Evolutionary conservation across 2,113 vertebrate species (phyloP).

Genomic region (Cyanoramphus novaezelandiae): DNA sequence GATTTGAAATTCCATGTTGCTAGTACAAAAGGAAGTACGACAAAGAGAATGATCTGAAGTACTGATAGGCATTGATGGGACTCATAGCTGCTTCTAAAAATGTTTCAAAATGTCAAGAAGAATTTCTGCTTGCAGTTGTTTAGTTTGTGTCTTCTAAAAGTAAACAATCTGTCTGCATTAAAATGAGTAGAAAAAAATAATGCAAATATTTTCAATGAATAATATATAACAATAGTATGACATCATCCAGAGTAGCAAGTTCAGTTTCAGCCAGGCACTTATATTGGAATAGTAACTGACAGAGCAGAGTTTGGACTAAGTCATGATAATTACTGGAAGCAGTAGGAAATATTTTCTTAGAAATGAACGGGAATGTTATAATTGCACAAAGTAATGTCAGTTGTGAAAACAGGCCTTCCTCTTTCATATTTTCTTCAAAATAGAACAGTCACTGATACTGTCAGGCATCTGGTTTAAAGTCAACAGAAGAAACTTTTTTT

Average conservation of each 20-base stretch:
- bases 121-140: not conserved
- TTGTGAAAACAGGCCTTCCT: not conserved
- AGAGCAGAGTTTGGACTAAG: not conserved
- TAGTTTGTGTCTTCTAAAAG: not conserved
- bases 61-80: not conserved
- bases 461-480: not conserved
- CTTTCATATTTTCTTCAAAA: not conserved
- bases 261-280: not conserved
- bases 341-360: not conserved
- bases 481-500: not conserved
- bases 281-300: not conserved
- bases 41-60: not conserved
- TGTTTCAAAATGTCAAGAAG: not conserved
- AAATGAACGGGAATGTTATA: not conserved
- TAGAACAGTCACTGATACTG: not conserved
- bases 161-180: not conserved
- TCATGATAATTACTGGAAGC: not conserved
- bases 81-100: not conserved
- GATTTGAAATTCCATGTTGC: not conserved
- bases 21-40: not conserved
- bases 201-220: not conserved
- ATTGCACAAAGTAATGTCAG: not conserved
- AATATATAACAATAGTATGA: not conserved
- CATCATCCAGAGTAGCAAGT: not conserved
- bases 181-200: not conserved